Evolutionary conservation across 2,113 vertebrate species (phyloP), one percentile per base, ranked within the genome.

Genomic region (Thermophis baileyi): DNA sequence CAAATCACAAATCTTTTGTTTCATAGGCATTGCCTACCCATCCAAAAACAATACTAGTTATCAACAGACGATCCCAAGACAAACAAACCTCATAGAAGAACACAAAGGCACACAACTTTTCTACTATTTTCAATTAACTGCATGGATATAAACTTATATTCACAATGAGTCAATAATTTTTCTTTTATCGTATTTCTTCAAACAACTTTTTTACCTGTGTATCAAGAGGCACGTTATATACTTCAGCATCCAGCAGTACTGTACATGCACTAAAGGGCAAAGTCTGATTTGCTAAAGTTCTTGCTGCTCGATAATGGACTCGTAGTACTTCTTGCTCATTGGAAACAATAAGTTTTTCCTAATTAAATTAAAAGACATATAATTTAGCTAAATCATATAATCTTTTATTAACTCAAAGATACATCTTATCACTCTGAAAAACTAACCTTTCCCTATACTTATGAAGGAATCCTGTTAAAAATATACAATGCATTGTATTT

Each of bases 271-370:
- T 99, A 96, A 99, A 99, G 3, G 99, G 99, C 94, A 99, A 98
- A 12, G 98, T 98, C 96, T 99, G 99, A 97, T 99, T 99, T 92
- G 99, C 99, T 95, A 99, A 95, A 27, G 99, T 99, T 96, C 99
- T 98, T 0, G 99, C 99, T 69, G 99, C 99, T 97, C 99, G 98
- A 95, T 99, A 99, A 97, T 99, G 99, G 96, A 99, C 99, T 89
- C 99, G 98, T 3, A 99, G 95, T 97, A 99, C 99, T 96, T 99
- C 99, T 96, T 99, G 99, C 94, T 99, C 99, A 0, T 99, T 99
- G 50, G 99, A 99, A 96, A 99, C 99, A 69, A 99, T 99, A 89
- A 99, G 98, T 96, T 99, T 99, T 96, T 99, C 99, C 99, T 99
- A 93, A 93, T 91, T 91, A 63, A 94, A 94, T 90, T 85, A 40